Conservation (phyloP, 2,113 vertebrate genomes). For the Anoura caudifer region DNA sequence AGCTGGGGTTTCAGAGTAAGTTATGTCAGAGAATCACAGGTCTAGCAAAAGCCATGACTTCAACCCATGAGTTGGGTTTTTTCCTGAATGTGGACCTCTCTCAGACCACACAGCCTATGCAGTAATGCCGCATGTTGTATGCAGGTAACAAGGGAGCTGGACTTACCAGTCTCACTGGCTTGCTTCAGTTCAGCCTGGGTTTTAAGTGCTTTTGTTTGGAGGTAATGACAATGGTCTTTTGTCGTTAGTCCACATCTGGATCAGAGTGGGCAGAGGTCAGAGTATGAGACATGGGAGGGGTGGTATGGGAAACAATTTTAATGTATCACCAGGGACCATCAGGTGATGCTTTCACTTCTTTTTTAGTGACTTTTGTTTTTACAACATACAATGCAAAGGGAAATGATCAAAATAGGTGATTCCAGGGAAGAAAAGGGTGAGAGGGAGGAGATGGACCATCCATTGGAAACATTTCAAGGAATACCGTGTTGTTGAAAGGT, state of each 20-base stretch:
- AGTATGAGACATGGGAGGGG: neutral
- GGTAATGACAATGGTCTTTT: slow-evolving; percentile 28
- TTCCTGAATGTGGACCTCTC: neutral
- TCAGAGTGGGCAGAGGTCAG: slow-evolving; percentile 18
- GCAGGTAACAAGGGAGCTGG: neutral
- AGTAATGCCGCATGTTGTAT: neutral
- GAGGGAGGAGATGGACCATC: neutral
- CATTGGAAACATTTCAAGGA: neutral
- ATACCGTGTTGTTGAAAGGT: neutral
- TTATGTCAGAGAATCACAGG: neutral
- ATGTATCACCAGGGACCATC: neutral
- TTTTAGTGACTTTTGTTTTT: neutral
- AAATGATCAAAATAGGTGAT: slow-evolving; percentile 57
- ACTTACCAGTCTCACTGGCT: neutral
- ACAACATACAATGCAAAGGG: neutral
- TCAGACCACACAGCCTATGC: neutral
- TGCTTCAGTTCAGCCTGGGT: neutral
- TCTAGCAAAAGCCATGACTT: neutral
- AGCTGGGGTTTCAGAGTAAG: neutral
- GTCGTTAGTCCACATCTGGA: neutral
- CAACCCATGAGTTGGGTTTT: neutral
- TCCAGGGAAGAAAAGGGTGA: neutral
- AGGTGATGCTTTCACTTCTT: neutral
- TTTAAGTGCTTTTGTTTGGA: neutral
- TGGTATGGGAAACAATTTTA: slow-evolving; percentile 3